These are phyloP conservation scores for Pseudopleuronectes americanus DNA, from an alignment of 2,797 vertebrate genomes.

Conservation along the genomic window DNA sequence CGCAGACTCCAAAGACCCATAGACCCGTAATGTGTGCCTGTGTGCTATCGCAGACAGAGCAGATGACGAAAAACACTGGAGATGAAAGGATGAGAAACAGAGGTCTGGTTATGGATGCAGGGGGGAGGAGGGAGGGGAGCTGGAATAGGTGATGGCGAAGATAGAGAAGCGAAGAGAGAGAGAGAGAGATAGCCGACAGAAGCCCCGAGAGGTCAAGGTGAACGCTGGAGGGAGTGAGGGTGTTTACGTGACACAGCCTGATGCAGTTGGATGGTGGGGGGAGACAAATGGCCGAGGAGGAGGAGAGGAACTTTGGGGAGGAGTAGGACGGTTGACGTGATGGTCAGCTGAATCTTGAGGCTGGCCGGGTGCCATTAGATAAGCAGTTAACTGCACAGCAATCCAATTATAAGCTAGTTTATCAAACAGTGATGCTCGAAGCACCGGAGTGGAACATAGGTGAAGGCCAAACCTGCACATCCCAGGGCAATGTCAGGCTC, in stretches of 20 bases:
- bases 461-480: slow-evolving; percentile 50
- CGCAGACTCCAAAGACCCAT: slow-evolving; percentile 28
- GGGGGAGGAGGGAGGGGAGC: background rate
- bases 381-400: slow-evolving; percentile 48
- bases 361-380: slow-evolving; percentile 59
- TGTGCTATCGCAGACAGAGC: slow-evolving; percentile 6
- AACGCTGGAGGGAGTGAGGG: slow-evolving; percentile 14
- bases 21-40: slow-evolving; percentile 17
- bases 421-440: slow-evolving; percentile 48
- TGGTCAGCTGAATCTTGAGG: slow-evolving; percentile 47
- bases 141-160: background rate
- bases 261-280: background rate
- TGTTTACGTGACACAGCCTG: slow-evolving; percentile 32
- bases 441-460: slow-evolving; percentile 35
- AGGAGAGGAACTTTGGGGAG: slow-evolving; percentile 10
- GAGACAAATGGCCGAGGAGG: slow-evolving; percentile 23
- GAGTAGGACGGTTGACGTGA: slow-evolving; percentile 19
- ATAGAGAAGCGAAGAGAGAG: background rate
- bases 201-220: slow-evolving; percentile 40
- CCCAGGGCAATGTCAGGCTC: slow-evolving; percentile 9
- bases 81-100: slow-evolving; percentile 24
- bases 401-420: slow-evolving; percentile 59
- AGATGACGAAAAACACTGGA: background rate
- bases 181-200: background rate
- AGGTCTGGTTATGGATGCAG: slow-evolving; percentile 10